These are phyloP conservation scores for Panthera uncia DNA, from an alignment of 2,113 vertebrate species.

Conservation along the genomic window DNA sequence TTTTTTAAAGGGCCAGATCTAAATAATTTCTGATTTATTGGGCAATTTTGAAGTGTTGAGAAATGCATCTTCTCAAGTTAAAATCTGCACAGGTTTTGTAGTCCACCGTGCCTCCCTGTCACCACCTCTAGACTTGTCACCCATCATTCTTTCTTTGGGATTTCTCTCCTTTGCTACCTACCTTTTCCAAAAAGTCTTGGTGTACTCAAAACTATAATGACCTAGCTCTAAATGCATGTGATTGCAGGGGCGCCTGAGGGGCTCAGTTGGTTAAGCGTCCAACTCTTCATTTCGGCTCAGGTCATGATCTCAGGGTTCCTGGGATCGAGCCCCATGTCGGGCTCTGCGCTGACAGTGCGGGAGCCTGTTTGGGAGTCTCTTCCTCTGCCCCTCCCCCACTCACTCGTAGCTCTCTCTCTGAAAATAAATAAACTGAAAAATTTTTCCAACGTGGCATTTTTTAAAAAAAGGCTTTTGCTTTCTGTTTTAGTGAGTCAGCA, in stretches of 20 bases:
- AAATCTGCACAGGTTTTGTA: background rate
- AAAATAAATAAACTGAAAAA: too few species aligned
- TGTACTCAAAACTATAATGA: background rate
- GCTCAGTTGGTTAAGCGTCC: too few species aligned
- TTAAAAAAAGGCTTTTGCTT: background rate
- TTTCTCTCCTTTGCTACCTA: background rate
- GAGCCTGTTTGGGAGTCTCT: too few species aligned
- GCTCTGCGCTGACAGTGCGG: too few species aligned
- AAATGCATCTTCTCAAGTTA: background rate
- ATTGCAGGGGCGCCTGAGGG: background rate
- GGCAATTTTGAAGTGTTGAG: conserved; percentile 28
- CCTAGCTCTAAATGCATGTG: background rate
- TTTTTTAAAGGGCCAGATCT: background rate
- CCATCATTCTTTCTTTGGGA: background rate
- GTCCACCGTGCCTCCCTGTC: rapidly evolving
- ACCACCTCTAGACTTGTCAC: background rate
- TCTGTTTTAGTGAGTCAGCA: background rate
- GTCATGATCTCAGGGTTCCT: too few species aligned
- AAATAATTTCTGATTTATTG: conserved; percentile 37
- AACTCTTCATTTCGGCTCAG: too few species aligned
- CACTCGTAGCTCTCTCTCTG: too few species aligned
- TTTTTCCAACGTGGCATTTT: background rate
- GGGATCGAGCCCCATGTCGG: too few species aligned
- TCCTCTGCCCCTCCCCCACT: too few species aligned
- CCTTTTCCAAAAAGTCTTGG: background rate